phyloP scores from a whole-genome alignment of 2,797 vertebrate species.

The Percopsis omiscomaycus region DNA sequence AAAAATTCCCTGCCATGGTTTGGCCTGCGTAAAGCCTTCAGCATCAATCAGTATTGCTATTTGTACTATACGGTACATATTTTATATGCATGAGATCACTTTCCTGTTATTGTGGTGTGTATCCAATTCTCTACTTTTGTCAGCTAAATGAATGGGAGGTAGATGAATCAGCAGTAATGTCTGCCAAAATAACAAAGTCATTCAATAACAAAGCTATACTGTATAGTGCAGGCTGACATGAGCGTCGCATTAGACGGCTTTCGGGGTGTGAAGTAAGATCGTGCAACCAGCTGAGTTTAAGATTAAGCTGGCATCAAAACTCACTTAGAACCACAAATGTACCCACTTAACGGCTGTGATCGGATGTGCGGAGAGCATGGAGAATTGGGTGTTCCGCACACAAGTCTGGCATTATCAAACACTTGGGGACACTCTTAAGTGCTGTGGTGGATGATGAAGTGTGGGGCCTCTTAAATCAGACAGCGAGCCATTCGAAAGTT shows the following conservation, averaged over 20 bases:
- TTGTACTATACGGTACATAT: no score
- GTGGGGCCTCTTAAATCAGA: slow-evolving; percentile 6
- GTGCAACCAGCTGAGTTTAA: not conserved
- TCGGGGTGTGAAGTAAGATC: slow-evolving; percentile 19
- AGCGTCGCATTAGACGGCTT: slow-evolving; percentile 40
- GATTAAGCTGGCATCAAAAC: not conserved
- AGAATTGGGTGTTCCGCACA: not conserved
- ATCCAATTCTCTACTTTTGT: slow-evolving; percentile 29
- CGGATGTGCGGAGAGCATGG: not conserved
- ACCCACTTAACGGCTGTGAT: not conserved
- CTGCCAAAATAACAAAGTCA: slow-evolving; percentile 62
- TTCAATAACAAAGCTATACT: slow-evolving; percentile 38
- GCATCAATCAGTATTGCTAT: no score
- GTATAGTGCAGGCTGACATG: slow-evolving; percentile 45
- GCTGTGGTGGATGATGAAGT: slow-evolving; percentile 12
- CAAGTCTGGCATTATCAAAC: not conserved
- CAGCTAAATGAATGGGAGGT: slow-evolving; percentile 41
- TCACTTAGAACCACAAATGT: slow-evolving; percentile 1
- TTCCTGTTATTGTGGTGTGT: no score
- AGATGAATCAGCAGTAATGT: slow-evolving; percentile 54
- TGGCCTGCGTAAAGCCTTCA: not conserved
- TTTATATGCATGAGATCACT: no score
- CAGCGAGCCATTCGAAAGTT: not conserved
- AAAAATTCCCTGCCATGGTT: not conserved
- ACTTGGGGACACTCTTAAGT: slow-evolving; percentile 1